These are phyloP conservation scores for Kuschelorhynchus macadamiae DNA, from an alignment of 2,888 invertebrate species.

Conservation along the genomic window DNA sequence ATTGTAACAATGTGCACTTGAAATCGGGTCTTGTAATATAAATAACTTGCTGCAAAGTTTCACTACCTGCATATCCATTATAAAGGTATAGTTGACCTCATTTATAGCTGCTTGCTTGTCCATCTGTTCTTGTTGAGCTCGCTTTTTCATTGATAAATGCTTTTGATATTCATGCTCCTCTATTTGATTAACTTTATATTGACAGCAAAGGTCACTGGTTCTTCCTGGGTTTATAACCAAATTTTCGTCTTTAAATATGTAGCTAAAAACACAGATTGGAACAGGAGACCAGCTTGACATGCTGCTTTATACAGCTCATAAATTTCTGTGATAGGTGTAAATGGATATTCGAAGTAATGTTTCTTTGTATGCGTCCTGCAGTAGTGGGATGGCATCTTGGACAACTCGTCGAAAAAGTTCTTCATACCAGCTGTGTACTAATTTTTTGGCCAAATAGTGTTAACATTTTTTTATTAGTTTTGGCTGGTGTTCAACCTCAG, in stretches of 20 bases:
- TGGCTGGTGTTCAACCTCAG: not conserved
- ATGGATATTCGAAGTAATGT: no score
- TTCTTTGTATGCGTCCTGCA: no score
- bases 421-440: not conserved
- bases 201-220: not conserved
- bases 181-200: conserved; percentile 4
- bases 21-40: conserved; percentile 8
- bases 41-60: conserved; percentile 44
- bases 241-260: not conserved
- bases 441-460: not conserved
- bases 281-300: not conserved
- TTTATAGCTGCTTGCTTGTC: not conserved
- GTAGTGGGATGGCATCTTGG: not conserved
- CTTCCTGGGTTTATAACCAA: not conserved
- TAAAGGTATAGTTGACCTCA: no score
- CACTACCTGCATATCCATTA: not conserved
- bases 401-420: not conserved
- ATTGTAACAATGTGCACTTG: no score
- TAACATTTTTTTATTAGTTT: not conserved
- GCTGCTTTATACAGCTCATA: not conserved
- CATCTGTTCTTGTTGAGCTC: not conserved
- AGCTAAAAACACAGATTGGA: not conserved
- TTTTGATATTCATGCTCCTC: conserved; percentile 1
- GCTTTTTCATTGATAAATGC: not conserved
- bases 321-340: no score